Evolutionary conservation across 2,888 invertebrate species (phyloP).

Genomic region (Cryptus armator): DNA sequence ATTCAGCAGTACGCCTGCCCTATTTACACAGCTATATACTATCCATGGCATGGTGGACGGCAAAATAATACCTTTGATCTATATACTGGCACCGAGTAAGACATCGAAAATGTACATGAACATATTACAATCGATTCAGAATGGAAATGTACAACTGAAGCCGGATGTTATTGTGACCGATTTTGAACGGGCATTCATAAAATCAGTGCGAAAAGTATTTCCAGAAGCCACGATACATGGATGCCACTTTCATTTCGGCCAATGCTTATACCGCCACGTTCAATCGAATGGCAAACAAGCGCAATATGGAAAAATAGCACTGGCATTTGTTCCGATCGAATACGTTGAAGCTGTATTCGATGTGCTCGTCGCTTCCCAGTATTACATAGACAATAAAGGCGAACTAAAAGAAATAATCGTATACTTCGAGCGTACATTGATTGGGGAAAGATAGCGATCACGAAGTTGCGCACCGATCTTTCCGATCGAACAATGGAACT

Average conservation of each 20-base stretch:
- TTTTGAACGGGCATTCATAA: background rate
- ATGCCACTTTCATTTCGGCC: conserved; percentile 9
- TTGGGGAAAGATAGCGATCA: conserved; percentile 27
- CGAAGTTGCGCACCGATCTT: conserved; percentile 33
- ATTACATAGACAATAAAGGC: conserved; percentile 33
- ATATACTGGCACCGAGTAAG: conserved; percentile 31
- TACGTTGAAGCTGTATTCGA: conserved; percentile 38
- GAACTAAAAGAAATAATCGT: conserved; percentile 31
- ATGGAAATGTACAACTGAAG: too few species aligned
- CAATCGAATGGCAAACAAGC: background rate
- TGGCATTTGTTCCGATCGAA: conserved; percentile 1
- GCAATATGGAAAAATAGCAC: background rate
- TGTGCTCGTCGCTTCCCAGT: background rate
- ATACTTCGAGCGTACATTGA: conserved; percentile 45
- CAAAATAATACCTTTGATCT: conserved; percentile 27
- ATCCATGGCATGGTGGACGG: background rate
- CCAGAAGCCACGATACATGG: background rate
- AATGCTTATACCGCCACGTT: conserved; percentile 17
- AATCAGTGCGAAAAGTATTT: background rate
- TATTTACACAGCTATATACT: conserved; percentile 39
- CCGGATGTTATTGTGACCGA: conserved; percentile 1
- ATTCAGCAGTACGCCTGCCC: conserved; percentile 13
- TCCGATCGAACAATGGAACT: conserved; percentile 50
- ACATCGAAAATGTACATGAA: background rate
- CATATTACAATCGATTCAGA: too few species aligned